Evolutionary conservation across 2,113 vertebrate genomes (phyloP), one percentile per base, ranked within the genome.

Genomic region (Poecilia latipinna): DNA sequence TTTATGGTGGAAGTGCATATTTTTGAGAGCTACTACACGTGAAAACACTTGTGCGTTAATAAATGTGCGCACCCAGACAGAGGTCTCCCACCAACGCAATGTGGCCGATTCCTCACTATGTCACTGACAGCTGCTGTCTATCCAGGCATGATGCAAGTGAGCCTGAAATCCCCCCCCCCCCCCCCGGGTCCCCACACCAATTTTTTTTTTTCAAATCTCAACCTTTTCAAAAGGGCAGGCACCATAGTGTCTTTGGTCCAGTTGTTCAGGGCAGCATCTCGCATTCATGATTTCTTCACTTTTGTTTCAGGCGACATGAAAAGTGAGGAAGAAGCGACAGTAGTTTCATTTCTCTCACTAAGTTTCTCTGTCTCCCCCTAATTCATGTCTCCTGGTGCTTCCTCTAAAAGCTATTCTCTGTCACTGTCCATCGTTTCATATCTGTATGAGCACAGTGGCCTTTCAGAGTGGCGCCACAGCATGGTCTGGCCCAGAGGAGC

Each of bases 151-250:
- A 65, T 70, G 61, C 39, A 12, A 66, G 65, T 69, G 12, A 69
- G 75, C 77, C 78, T 76, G 48, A 78, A 71, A 66, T 75, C 79
- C 84, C 1, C 28, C 28, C 28, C 28, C 28, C 1, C 78, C 78
- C 79, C 67, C 6, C n/a, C n/a, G n/a, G n/a, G n/a, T n/a, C n/a
- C n/a, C n/a, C n/a, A n/a, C n/a, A n/a, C n/a, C n/a, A n/a, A n/a
- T n/a, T n/a, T n/a, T n/a, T n/a, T n/a, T n/a, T n/a, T n/a, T n/a
- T 76, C 63, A 74, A 83, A 89, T 78, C 84, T 84, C 84, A 84
- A 84, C 86, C 87, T 90, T 87, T 83, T 74, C 70, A 57, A 90
- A 92, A 89, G 86, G 84, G 69, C 86, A 87, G 73, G 67, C 74
- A 61, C 61, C 68, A 62, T 44, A 1, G 77, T 85, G 70, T 83